Percentiles rank a stretch among this genome's conserved stretches.
Evolutionary conservation across 2,888 invertebrate species (phyloP).

Genomic region (Patella ulyssiponensis): DNA sequence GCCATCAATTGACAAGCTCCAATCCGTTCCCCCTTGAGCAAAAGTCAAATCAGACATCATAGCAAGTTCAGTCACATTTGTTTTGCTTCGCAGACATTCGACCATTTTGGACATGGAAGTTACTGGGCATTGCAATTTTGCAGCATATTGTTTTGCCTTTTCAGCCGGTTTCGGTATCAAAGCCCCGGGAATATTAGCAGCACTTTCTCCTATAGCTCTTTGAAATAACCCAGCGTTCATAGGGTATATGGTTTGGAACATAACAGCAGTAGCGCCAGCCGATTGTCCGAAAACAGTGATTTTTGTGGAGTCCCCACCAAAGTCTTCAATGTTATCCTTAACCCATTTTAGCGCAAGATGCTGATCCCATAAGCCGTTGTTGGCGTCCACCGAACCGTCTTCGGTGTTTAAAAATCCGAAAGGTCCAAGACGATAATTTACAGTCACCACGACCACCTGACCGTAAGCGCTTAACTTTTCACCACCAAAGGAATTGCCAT

Average conservation of each 20-base stretch:
- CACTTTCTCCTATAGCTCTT: conserved; percentile 28
- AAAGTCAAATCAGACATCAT: background rate
- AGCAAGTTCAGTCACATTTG: background rate
- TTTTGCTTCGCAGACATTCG: background rate
- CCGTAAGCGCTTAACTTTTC: conserved; percentile 17
- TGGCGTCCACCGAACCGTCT: conserved; percentile 19
- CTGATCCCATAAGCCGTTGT: conserved; percentile 33
- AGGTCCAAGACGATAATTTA: conserved; percentile 32
- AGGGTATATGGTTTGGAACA: conserved; percentile 26
- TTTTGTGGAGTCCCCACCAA: conserved; percentile 30
- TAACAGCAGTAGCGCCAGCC: conserved; percentile 26
- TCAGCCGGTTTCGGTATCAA: background rate
- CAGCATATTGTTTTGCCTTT: background rate
- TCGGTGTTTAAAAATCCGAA: conserved; percentile 32
- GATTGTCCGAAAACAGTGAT: conserved; percentile 27
- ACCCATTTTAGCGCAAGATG: conserved; percentile 32
- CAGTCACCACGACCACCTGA: conserved; percentile 30
- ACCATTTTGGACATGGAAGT: background rate
- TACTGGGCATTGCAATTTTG: background rate
- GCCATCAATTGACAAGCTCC: background rate
- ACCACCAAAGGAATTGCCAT: conserved; percentile 17
- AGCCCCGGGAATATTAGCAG: background rate
- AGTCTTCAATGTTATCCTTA: conserved; percentile 24
- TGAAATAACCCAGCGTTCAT: conserved; percentile 24
- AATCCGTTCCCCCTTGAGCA: background rate